phyloP scores from a whole-genome alignment of 2,888 invertebrate species.

The Dione vanillae region DNA sequence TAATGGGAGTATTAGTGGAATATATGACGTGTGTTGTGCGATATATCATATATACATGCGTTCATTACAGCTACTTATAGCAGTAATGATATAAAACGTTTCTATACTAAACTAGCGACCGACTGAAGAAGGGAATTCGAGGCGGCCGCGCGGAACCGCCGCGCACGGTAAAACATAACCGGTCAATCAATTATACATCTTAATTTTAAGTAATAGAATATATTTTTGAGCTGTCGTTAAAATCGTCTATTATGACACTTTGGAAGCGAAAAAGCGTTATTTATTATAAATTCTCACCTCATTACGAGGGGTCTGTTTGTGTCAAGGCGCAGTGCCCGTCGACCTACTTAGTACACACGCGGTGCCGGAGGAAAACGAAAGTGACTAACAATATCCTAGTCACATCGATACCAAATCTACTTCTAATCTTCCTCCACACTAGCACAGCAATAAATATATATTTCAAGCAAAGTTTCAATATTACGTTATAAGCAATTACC shows the following conservation, averaged over 20 bases:
- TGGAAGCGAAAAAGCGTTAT: not conserved
- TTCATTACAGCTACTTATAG: conserved; percentile 37
- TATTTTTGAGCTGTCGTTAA: not conserved
- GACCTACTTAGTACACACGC: conserved; percentile 20
- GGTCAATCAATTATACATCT: conserved; percentile 1
- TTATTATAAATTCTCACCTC: conserved; percentile 38
- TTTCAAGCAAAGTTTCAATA: not conserved
- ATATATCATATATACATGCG: conserved; percentile 24
- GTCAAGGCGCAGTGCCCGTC: conserved; percentile 21
- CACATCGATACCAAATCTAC: conserved; percentile 7
- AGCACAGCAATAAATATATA: not conserved
- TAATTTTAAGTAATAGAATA: not conserved
- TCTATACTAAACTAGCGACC: conserved; percentile 29
- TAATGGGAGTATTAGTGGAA: conserved; percentile 3
- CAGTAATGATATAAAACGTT: conserved; percentile 38
- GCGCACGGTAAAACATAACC: conserved; percentile 25
- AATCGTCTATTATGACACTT: not conserved
- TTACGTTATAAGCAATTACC: not conserved
- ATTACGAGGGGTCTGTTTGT: conserved; percentile 29
- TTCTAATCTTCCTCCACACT: not conserved
- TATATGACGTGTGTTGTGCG: conserved; percentile 10
- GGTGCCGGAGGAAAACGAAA: conserved; percentile 21
- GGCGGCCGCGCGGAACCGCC: conserved; percentile 39
- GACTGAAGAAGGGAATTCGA: conserved; percentile 29
- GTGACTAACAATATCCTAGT: not conserved